These are phyloP conservation scores for Sminthurinus aureus DNA, from an alignment of 2,888 invertebrate species.

Conservation along the genomic window DNA sequence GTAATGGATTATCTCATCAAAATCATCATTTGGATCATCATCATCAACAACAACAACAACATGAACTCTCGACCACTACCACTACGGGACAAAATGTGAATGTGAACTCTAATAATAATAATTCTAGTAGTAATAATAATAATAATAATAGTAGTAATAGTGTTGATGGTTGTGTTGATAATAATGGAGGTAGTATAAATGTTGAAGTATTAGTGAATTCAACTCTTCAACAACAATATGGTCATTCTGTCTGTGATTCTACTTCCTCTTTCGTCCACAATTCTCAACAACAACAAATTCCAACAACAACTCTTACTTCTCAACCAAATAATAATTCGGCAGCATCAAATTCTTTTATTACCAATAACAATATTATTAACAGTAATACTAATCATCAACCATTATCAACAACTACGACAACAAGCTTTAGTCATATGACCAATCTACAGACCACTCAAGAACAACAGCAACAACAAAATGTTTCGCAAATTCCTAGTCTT, in stretches of 20 bases:
- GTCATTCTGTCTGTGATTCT: slow-evolving; percentile 58
- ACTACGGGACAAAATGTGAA: slow-evolving; percentile 9
- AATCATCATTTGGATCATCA: slow-evolving; percentile 9
- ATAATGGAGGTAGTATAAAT: slow-evolving; percentile 33
- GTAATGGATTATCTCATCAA: slow-evolving; percentile 41
- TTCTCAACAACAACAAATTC: slow-evolving; percentile 45
- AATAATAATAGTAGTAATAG: background rate
- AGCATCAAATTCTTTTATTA: slow-evolving; percentile 23
- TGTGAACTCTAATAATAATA: background rate
- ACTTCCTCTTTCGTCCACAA: slow-evolving; percentile 46
- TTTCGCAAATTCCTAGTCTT: slow-evolving; percentile 43
- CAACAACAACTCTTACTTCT: slow-evolving; percentile 9
- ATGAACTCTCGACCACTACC: slow-evolving; percentile 29
- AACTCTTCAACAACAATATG: slow-evolving; percentile 44
- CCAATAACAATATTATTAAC: too few relatives aligned
- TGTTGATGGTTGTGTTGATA: background rate
- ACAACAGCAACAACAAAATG: slow-evolving; percentile 28
- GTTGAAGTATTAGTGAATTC: slow-evolving; percentile 40
- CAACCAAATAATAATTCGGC: background rate
- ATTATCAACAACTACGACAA: slow-evolving; percentile 1
- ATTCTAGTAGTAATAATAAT: slow-evolving; percentile 2
- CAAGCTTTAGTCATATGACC: slow-evolving; percentile 42
- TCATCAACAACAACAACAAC: slow-evolving; percentile 21
- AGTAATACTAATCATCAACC: background rate
- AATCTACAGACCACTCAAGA: slow-evolving; percentile 15